Conservation (phyloP, 2,888 invertebrate species). For the Notodonta dromedarius region DNA sequence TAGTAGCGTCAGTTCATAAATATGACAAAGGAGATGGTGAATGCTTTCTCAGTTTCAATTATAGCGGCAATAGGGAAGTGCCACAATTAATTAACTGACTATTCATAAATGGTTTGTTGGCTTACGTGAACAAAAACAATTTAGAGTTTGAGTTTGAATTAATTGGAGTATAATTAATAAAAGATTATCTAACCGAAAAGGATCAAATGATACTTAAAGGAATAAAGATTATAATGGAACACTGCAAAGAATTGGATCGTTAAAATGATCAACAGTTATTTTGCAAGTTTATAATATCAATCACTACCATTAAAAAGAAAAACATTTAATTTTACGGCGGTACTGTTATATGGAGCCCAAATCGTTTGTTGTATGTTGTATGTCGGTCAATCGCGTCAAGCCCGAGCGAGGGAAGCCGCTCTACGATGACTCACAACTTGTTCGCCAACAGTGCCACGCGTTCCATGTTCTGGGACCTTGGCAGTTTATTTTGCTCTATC, state of each 20-base stretch:
- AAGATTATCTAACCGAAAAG: too few species aligned
- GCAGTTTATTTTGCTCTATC: constrained; percentile 19
- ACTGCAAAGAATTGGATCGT: constrained; percentile 8
- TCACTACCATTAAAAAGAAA: constrained; percentile 31
- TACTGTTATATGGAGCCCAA: constrained; percentile 38
- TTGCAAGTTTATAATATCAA: constrained; percentile 24
- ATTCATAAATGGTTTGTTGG: too few species aligned
- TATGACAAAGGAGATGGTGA: too few species aligned
- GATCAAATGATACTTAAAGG: too few species aligned
- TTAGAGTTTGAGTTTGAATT: too few species aligned
- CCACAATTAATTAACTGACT: too few species aligned
- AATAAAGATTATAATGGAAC: too few species aligned
- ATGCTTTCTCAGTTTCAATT: too few species aligned
- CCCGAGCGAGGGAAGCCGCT: constrained; percentile 64
- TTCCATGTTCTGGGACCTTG: constrained; percentile 31
- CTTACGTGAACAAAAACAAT: too few species aligned
- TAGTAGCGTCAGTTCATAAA: too few species aligned
- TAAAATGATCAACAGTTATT: constrained; percentile 18
- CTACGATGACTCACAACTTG: constrained; percentile 57
- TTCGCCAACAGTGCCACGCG: constrained; percentile 43
- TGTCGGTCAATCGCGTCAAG: constrained; percentile 34
- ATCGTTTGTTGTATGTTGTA: constrained; percentile 39
- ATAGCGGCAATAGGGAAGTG: too few species aligned
- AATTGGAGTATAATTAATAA: too few species aligned
- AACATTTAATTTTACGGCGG: constrained; percentile 30